Base-by-base conservation (phyloP, 2,888 invertebrate genomes). In the Monochamus alternatus region DNA sequence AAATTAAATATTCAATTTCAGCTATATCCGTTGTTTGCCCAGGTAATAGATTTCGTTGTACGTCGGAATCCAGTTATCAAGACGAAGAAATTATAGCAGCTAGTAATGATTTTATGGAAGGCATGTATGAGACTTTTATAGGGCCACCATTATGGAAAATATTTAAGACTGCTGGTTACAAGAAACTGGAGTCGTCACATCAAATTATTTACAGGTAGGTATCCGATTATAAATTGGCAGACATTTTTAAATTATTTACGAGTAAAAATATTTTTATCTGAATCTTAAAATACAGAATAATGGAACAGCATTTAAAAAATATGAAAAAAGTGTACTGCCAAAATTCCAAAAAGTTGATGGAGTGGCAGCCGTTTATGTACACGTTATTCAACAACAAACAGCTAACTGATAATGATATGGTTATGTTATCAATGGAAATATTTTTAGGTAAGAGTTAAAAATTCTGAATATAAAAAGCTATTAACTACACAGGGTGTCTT, bases 21-120 rank as follows among this genome's bases (percentile, higher is more conserved):
- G 91, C 90, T n/a, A 90, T 91, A 65, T 91, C 91, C 4, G 84
- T 90, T 70, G 89, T 90, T 44, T 90, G 90, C 66, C 91, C 92
- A 80, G 91, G 91, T 75, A 85, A 85, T 58, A 86, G 90, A 14
- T 88, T 91, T 14, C 88, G 89, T 8, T 90, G 89, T 85, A 78
- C 87, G 85, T 76, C 78, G 0, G 75, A 85, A 9, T 83, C 83
- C 9, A 66, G 79, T 65, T 75, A 81, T 31, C 87, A 88, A 63
- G 77, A 83, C 0, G 79, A 85, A 51, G 87, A 89, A 71, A 88
- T 91, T 79, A 87, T 90, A 31, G 84, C 88, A 74, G 89, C 90
- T 9, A 91, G 90, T 81, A 85, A 86, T 43, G 86, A 89, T 75
- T 90, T 91, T 75, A 90, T 92, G 88, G 88, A 89, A 43, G 88